Conservation (phyloP, 2,797 vertebrate genomes). For the Eulemur mongoz region DNA sequence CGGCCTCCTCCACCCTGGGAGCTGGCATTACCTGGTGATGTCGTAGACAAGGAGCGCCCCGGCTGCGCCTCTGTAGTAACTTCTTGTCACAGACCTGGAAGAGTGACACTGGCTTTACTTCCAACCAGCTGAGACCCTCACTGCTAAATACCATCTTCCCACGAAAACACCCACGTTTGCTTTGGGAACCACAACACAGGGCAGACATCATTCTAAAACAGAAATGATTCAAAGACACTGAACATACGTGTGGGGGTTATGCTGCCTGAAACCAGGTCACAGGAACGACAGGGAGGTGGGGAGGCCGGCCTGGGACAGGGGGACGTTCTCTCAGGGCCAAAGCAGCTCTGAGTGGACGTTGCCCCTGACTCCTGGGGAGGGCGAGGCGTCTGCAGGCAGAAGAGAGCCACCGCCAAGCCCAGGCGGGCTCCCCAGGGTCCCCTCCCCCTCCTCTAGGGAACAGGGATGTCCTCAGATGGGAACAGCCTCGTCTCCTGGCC, state of each 20-base stretch:
- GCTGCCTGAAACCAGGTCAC: background rate
- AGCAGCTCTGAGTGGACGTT: background rate
- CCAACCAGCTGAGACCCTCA: background rate
- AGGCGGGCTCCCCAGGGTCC: background rate
- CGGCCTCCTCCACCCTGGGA: background rate
- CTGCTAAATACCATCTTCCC: background rate
- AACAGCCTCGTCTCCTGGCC: background rate
- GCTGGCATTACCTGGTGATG: constrained; percentile 93
- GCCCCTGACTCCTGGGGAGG: rapidly evolving
- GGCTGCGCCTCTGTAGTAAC: constrained; percentile 98
- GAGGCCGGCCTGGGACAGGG: rapidly evolving
- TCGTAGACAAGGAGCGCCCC: constrained; percentile 98
- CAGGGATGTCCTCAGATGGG: background rate
- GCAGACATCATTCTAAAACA: background rate
- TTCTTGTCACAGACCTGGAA: constrained; percentile 97
- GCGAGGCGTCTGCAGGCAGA: background rate
- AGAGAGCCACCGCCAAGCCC: background rate
- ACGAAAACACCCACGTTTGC: rapidly evolving
- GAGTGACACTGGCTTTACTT: background rate
- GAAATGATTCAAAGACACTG: background rate
- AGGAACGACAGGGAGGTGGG: background rate
- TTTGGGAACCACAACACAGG: background rate
- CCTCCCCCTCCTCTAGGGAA: background rate
- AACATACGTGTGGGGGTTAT: rapidly evolving
- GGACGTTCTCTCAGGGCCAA: background rate